Base-by-base conservation (phyloP, 2,797 vertebrate species). In the Paratrypauchen microcephalus region DNA sequence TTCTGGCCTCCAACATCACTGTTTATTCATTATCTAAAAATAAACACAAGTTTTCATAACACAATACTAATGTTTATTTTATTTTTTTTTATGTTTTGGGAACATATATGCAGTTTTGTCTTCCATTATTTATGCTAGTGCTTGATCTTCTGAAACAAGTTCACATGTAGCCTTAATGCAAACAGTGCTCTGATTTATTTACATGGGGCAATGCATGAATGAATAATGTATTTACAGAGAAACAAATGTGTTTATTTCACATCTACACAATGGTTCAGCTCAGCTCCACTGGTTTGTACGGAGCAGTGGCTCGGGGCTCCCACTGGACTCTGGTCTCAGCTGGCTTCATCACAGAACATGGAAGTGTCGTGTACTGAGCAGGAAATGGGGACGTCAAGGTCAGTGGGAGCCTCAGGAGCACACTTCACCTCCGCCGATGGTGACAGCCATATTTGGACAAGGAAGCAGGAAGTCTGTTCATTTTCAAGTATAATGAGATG, bases 381-480 rank as follows among this genome's bases (percentile, higher is more conserved):
- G 47, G 6, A 72, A 70, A 77, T 67, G 2, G 62, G 58, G 66
- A 30, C 18, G 68, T 71, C 69, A 69, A 60, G 54, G 66, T 76
- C 57, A 66, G 66, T n/a, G 52, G 5, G 67, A 41, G 65, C 65
- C 74, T 59, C 69, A 56, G 50, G 45, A 64, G 59, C 32, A 59
- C 45, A 74, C 16, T 28, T 74, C 69, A 56, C 23, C 45, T 69
- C 60, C 32, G 5, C 57, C 18, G 30, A 56, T 47, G 67, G 54
- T 66, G 69, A 72, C 75, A 65, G 47, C 23, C 16, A 26, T 61
- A 75, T 65, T 65, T 69, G 58, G 48, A 74, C 69, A 60, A 56
- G 39, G n/a, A 56, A 64, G 55, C 36, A 13, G 55, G 36, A 50
- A 72, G 66, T 67, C 62, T 41, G 54, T 77, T 70, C 28, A 70